A percentile compares a stretch with the other conserved stretches of the same genome.
These are phyloP conservation scores for Artibeus jamaicensis DNA, from an alignment of 2,797 vertebrate species.

Conservation along the genomic window DNA sequence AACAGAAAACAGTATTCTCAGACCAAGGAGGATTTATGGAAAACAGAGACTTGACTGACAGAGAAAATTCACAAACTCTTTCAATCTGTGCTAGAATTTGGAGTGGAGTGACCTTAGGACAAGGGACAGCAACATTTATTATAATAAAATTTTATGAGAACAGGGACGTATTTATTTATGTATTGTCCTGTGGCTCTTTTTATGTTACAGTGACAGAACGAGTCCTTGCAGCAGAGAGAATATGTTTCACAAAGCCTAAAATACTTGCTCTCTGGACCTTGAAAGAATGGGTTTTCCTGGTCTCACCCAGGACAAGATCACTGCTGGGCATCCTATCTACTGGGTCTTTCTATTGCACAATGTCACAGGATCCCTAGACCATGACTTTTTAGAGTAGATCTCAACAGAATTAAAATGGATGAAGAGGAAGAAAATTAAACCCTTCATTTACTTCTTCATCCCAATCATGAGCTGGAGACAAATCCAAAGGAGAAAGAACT, in stretches of 20 bases:
- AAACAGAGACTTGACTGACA: conserved; percentile 76
- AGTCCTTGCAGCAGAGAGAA: background rate
- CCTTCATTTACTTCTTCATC: background rate
- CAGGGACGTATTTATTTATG: background rate
- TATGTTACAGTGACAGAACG: background rate
- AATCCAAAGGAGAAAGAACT: background rate
- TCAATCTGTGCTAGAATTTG: conserved; percentile 89
- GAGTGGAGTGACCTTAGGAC: conserved; percentile 87
- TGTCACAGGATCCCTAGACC: conserved; percentile 19
- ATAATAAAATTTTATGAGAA: background rate
- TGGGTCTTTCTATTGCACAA: conserved; percentile 87
- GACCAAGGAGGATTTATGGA: conserved; percentile 85
- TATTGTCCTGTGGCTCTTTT: background rate
- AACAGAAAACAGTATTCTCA: conserved; percentile 86
- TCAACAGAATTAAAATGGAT: background rate
- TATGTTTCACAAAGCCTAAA: background rate
- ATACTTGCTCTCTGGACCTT: background rate
- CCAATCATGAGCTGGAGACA: background rate
- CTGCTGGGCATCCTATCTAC: conserved; percentile 80
- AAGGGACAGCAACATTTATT: conserved; percentile 26
- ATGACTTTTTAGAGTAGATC: background rate
- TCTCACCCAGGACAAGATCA: conserved; percentile 22
- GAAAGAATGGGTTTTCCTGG: background rate
- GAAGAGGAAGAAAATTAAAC: background rate
- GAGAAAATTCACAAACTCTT: conserved; percentile 90